phyloP scores from a whole-genome alignment of 2,797 vertebrate species.

The Chiloscyllium punctatum region DNA sequence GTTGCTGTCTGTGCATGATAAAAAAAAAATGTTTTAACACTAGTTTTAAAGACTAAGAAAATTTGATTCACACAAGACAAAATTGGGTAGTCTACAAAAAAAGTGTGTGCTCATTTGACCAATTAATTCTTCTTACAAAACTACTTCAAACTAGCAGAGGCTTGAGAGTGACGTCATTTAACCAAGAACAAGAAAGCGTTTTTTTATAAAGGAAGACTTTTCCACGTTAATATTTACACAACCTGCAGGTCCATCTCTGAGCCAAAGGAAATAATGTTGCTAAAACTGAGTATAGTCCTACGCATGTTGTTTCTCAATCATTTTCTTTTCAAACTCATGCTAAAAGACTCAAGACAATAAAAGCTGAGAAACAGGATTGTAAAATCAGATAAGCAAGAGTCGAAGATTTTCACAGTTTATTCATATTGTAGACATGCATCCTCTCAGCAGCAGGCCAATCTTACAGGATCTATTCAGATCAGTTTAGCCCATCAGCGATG shows the following conservation, averaged over 20 bases:
- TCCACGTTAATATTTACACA: neutral
- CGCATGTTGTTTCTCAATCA: neutral
- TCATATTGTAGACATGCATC: neutral
- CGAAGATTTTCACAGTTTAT: neutral
- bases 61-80: neutral
- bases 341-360: neutral
- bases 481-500: neutral
- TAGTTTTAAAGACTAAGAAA: neutral
- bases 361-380: neutral
- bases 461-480: neutral
- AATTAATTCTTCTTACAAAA: neutral
- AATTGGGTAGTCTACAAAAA: neutral
- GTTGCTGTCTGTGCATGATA: too few species aligned
- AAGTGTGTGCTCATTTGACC: neutral
- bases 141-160: neutral
- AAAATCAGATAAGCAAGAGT: neutral
- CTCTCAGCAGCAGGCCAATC: neutral
- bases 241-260: neutral
- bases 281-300: neutral
- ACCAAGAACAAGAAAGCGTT: neutral
- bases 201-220: neutral
- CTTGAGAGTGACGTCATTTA: neutral
- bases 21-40: neutral
- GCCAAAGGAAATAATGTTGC: neutral
- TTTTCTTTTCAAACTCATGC: neutral